Base-by-base conservation (phyloP, 2,113 vertebrate genomes). In the Phylloscopus trochilus region DNA sequence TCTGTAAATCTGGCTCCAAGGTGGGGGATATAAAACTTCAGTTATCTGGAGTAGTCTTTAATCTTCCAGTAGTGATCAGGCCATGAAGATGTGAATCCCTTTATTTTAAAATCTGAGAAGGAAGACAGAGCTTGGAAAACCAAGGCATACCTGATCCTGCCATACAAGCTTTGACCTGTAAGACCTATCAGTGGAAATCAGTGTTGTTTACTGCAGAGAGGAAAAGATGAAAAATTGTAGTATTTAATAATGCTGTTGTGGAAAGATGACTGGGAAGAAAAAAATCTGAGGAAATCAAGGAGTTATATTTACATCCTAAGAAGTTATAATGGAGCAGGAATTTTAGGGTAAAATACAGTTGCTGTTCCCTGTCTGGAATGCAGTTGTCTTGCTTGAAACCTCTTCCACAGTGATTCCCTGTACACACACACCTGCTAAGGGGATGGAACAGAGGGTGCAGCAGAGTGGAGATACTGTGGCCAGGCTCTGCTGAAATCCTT, bases 341-440 rank as follows among this genome's bases (percentile, higher is more conserved):
- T 83, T 83, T 17, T 46, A 14, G 22, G 17, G 22, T 37, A 46
- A 53, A 62, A 37, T 7, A 17, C 26, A 62, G 13, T 11, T 21
- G 21, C 56, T 53, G 10, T 6, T 53, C 13, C 33, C 21, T 44
- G 16, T 30, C 27, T 83, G 67, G 47, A 62, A 72, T 44, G 68
- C 13, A 35, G 21, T 0, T 72, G 37, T 10, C 2, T 8, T 26
- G 37, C 46, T 37, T 1, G 0, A 37, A 35, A 62, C 47, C 17
- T 44, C 6, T 62, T 53, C 47, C 56, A 31, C 39, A 17, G 13
- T 52, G 56, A 53, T 6, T 62, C 21, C 30, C 56, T 8, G 7
- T 3, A n/a, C 11, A 43, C 37, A 52, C 16, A 52, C 24, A n/a
- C 30, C 19, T 41, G 15, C 37, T 30, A 16, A 62, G 26, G 17